phyloP scores from a whole-genome alignment of 2,113 vertebrate species.

The Australoheros scitulus region DNA sequence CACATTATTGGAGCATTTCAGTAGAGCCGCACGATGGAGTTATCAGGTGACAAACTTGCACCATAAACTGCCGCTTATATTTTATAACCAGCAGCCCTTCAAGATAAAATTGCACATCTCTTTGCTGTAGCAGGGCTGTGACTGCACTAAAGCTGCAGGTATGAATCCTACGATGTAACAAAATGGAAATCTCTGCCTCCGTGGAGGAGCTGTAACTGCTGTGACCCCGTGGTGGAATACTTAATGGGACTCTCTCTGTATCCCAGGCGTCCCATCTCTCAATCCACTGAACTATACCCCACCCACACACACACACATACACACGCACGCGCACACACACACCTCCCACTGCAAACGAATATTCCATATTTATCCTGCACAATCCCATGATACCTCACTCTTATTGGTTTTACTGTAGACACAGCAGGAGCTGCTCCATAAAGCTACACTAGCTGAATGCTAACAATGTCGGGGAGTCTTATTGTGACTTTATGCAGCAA shows the following conservation, averaged over 20 bases:
- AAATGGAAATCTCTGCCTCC: conserved; percentile 63
- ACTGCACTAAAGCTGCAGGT: conserved; percentile 59
- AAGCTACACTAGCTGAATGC: conserved; percentile 68
- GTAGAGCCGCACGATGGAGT: conserved; percentile 9
- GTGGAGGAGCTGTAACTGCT: conserved; percentile 53
- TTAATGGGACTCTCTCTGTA: conserved; percentile 63
- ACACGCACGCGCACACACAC: not conserved
- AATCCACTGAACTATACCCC: conserved; percentile 10
- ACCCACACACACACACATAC: not conserved
- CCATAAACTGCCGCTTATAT: conserved; percentile 50
- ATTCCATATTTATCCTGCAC: conserved; percentile 55
- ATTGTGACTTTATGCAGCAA: conserved; percentile 47
- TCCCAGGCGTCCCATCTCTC: conserved; percentile 42
- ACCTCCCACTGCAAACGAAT: conserved; percentile 35
- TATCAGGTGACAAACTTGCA: conserved; percentile 43
- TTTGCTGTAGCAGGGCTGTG: conserved; percentile 48
- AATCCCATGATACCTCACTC: conserved; percentile 65
- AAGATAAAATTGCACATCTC: conserved; percentile 52
- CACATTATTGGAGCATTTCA: conserved; percentile 17
- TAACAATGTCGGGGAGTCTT: conserved; percentile 53
- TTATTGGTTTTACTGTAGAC: conserved; percentile 72
- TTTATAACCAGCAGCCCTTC: conserved; percentile 35
- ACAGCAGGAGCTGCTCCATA: conserved; percentile 50
- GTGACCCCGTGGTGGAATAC: conserved; percentile 61
- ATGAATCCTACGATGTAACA: conserved; percentile 58